A percentile compares a stretch with the other conserved stretches of the same genome.
These are phyloP conservation scores for Pelobates fuscus DNA, from an alignment of 2,113 vertebrate species.

Conservation along the genomic window DNA sequence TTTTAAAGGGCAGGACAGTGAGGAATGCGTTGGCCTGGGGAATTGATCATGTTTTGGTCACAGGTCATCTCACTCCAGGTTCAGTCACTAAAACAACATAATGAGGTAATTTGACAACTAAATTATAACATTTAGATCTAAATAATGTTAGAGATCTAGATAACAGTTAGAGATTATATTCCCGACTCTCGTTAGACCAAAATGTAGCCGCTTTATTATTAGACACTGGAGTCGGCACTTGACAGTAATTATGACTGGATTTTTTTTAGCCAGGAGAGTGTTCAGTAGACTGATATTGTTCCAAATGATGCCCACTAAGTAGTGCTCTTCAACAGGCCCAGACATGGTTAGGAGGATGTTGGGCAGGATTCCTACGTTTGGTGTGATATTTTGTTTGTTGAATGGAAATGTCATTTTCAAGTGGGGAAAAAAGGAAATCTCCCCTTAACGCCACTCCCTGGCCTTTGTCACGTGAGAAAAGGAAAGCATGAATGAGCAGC, in stretches of 20 bases:
- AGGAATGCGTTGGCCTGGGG: no score
- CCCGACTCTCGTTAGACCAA: neutral
- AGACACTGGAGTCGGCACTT: neutral
- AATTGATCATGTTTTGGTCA: no score
- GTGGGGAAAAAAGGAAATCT: constrained; percentile 2
- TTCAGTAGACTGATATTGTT: neutral
- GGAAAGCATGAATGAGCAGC: neutral
- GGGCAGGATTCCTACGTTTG: neutral
- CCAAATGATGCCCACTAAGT: constrained; percentile 1
- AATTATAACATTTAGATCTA: no score
- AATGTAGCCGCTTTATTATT: no score
- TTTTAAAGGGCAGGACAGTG: no score
- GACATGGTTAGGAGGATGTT: neutral
- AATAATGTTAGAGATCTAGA: neutral
- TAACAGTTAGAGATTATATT: neutral
- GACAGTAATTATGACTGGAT: constrained; percentile 8
- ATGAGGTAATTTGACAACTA: no score
- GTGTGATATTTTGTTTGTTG: neutral
- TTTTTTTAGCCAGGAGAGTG: no score
- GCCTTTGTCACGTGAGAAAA: constrained; percentile 31
- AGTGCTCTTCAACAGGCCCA: constrained; percentile 1
- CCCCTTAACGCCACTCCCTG: neutral
- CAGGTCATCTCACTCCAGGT: no score
- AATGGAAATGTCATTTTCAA: constrained; percentile 19
- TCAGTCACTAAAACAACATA: no score